Base-by-base conservation (phyloP, 2,888 invertebrate species). In the Arge pagana region DNA sequence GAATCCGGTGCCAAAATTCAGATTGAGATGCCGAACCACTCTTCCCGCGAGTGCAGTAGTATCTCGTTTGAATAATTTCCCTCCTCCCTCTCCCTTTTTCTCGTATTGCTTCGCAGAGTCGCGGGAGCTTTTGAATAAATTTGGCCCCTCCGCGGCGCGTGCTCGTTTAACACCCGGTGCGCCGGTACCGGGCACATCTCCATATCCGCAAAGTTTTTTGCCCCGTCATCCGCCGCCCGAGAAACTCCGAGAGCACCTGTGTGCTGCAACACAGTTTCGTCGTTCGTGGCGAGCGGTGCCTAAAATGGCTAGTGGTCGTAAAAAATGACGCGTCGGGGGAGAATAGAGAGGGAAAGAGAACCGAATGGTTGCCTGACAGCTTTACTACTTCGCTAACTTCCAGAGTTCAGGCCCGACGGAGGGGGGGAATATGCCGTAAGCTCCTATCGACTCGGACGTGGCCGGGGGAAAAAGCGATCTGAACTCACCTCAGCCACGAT, bases 321-420 rank as follows among this genome's bases (percentile, higher is more conserved):
- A 33, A 45, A 45, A 15, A 45, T 45, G 2, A 45, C 33, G 33
- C 33, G 13, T 10, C 15, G 15, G 23, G 33, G 33, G 26, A 33
- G 45, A 45, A 45, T 45, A 23, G 45, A 33, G 23, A 23, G 35
- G 33, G 33, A 35, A 45, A 31, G 26, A 45, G 21, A 8, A 13
- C 21, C 23, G 30, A 28, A 42, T 42, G 28, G 30, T 30, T 42
- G 42, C 19, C 42, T 42, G 42, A 42, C 42, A 30, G 42, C 21
- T 42, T 42, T 42, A 42, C 42, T 30, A 13, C 42, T 24, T 30
- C 10, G 42, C 18, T 15, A 42, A 42, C 40, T 40, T 40, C 23
- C 16, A 24, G n/a, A 40, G 40, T 26, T 24, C 26, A 4, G 26
- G 26, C n/a, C 24, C 39, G 24, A 39, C 40, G 43, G 43, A 13